Evolutionary conservation across 2,113 vertebrate species (phyloP).

Genomic region (Pseudonaja textilis): DNA sequence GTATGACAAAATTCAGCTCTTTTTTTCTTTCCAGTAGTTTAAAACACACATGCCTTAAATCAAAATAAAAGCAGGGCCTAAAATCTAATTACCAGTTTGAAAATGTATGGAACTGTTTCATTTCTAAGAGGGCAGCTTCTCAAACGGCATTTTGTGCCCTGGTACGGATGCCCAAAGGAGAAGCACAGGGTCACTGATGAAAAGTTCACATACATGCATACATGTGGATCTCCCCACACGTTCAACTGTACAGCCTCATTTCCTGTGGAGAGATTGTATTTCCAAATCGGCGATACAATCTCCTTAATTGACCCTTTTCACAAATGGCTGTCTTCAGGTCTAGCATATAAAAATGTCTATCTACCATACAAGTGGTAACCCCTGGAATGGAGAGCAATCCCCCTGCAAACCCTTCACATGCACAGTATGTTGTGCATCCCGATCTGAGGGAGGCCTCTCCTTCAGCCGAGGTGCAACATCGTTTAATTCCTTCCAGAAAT

Average conservation of each 20-base stretch:
- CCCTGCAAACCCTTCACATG: background rate
- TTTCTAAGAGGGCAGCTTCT: conserved; percentile 64
- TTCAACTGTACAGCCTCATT: conserved; percentile 42
- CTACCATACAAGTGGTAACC: background rate
- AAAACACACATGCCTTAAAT: conserved; percentile 83
- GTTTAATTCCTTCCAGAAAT: conserved; percentile 43
- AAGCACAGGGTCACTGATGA: background rate
- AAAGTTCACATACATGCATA: background rate
- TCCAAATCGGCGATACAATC: conserved; percentile 91
- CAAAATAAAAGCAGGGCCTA: conserved; percentile 73
- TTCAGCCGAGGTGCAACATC: background rate
- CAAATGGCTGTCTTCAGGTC: conserved; percentile 94
- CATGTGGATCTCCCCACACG: background rate
- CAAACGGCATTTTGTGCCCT: background rate
- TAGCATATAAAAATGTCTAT: background rate
- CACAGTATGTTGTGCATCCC: background rate
- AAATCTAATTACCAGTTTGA: conserved; percentile 68
- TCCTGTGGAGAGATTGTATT: conserved; percentile 89
- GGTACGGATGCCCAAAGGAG: background rate
- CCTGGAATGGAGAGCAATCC: background rate
- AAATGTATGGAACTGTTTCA: conserved; percentile 67
- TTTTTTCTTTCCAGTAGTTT: conserved; percentile 65
- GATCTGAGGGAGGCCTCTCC: background rate
- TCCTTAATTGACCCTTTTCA: conserved; percentile 87
- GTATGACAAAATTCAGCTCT: conserved; percentile 55